phyloP scores from a whole-genome alignment of 2,797 vertebrate species.

The Mycteria americana region DNA sequence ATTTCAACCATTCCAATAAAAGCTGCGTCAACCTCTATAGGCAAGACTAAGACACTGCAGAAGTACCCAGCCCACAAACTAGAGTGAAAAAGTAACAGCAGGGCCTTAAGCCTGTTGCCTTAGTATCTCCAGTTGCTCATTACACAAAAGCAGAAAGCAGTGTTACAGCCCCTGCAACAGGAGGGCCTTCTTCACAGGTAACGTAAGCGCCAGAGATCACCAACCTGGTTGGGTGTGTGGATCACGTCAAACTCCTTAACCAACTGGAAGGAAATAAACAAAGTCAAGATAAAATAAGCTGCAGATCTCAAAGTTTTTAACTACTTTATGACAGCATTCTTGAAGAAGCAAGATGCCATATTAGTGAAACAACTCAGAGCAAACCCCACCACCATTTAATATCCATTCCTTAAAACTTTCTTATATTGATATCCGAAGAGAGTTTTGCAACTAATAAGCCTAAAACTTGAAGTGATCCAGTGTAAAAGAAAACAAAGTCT shows the following conservation, averaged over 20 bases:
- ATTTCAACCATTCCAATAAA: background rate
- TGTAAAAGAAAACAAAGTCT: background rate
- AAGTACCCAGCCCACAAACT: background rate
- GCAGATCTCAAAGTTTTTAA: background rate
- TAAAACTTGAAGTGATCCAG: background rate
- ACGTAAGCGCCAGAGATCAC: background rate
- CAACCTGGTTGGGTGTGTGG: slow-evolving; percentile 71
- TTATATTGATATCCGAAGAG: accelerated
- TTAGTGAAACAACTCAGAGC: background rate
- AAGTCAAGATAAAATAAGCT: background rate
- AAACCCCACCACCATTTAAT: background rate
- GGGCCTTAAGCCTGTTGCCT: background rate
- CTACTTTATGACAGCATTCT: background rate
- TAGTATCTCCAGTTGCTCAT: background rate
- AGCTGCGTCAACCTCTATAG: background rate
- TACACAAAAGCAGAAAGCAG: background rate
- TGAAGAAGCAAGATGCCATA: background rate
- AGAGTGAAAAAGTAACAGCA: background rate
- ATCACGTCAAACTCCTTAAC: slow-evolving; percentile 73
- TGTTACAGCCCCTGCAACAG: background rate
- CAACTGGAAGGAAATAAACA: slow-evolving; percentile 57
- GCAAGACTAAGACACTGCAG: background rate
- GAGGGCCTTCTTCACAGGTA: background rate
- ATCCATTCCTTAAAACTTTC: background rate
- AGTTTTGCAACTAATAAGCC: background rate